These are phyloP conservation scores for Xestoiulus laeticollis DNA, from an alignment of 2,888 invertebrate species.

Conservation along the genomic window DNA sequence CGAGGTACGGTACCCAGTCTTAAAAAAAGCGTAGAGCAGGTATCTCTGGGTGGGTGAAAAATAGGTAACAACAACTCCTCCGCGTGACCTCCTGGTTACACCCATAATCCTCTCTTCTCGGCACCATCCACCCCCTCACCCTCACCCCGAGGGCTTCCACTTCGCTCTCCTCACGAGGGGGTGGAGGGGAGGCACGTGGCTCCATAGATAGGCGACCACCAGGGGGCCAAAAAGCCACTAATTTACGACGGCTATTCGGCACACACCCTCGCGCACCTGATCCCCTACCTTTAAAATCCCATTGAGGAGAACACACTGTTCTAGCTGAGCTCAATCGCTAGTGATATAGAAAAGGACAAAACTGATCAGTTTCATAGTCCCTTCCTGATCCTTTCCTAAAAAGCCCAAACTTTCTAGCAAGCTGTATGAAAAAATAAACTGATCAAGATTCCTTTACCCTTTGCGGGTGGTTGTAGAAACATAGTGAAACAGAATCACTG, in stretches of 20 bases:
- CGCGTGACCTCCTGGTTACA: conserved; percentile 25
- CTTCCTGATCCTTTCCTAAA: no score
- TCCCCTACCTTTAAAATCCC: background rate
- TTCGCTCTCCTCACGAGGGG: background rate
- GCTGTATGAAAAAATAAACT: no score
- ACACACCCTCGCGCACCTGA: conserved; percentile 18
- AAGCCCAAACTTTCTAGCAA: no score
- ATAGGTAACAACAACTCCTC: background rate
- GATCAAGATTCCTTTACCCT: no score
- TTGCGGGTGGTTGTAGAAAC: no score
- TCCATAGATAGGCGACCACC: conserved; percentile 11
- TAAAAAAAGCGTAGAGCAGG: background rate
- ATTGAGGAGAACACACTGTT: background rate
- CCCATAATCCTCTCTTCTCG: conserved; percentile 22
- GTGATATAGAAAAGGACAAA: no score
- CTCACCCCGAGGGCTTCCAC: conserved; percentile 20
- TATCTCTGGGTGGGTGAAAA: background rate
- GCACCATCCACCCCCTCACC: conserved; percentile 6
- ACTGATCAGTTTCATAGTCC: no score
- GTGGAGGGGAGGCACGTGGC: conserved; percentile 30
- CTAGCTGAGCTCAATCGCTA: background rate
- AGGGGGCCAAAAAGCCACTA: conserved; percentile 21
- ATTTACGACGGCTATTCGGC: conserved; percentile 21
- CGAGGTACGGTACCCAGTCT: background rate
- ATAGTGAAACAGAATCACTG: no score